Base-by-base conservation (phyloP, 1,140 invertebrate genomes). In the Belonocnema kinseyi region DNA sequence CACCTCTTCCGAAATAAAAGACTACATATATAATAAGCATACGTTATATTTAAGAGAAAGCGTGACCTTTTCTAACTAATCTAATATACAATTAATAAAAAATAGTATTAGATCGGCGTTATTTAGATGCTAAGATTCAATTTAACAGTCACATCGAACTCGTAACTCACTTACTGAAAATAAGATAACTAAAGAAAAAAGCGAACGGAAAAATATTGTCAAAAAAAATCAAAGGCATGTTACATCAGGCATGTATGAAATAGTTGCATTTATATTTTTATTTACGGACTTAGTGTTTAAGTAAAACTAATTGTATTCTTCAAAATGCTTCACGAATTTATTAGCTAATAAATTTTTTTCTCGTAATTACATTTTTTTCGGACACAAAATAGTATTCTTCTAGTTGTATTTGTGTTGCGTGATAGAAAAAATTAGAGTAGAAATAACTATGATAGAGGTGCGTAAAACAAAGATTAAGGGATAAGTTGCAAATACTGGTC, bases 51-150 rank as follows among this genome's bases (percentile, higher is more conserved):
- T 46, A 46, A 46, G 40, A 40, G 26, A 66, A 6, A 66, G 33
- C 33, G 26, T 66, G 21, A 66, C 33, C 26, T 66, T 40, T 7
- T 61, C 12, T 40, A 46, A 7, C 58, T 66, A 66, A 81, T 71
- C 71, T 74, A 81, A 56, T 26, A 14, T 73, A 73, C 13, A 73
- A 56, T 33, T 21, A 26, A 73, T 19, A 26, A 19, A 54, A 73
- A 53, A 6, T 21, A 54, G 52, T 73, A 53, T 73, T 73, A 21
- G 26, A 26, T 26, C 58, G 8, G 61, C 33, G 61, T 66, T 66
- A 66, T 46, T 66, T 46, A 21, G 61, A n/a, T 66, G 61, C 6
- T 16, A 26, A 66, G 33, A 66, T 66, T 66, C 26, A 66, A n/a
- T 66, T 16, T n/a, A 40, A 66, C 8, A 11, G 54, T 56, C 17